A percentile compares a stretch with the other conserved stretches of the same genome.
These are phyloP conservation scores for Chelon labrosus DNA, from an alignment of 2,797 vertebrate genomes.

Conservation along the genomic window DNA sequence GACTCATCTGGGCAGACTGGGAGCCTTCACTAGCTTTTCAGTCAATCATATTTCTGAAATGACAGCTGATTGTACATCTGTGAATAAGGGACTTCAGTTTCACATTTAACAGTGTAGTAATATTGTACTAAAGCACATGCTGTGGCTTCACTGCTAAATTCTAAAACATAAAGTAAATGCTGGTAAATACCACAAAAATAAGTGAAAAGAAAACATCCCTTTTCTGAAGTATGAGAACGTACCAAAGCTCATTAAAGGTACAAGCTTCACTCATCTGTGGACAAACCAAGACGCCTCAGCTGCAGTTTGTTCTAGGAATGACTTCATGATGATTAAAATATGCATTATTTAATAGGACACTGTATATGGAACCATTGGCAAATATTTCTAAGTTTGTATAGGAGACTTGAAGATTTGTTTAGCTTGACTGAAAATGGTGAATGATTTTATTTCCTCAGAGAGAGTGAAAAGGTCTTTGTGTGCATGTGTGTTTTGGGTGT, in stretches of 20 bases:
- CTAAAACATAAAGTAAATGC: not conserved
- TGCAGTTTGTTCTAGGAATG: constrained; percentile 38
- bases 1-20: constrained; percentile 38
- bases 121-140: too few relatives aligned
- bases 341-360: constrained; percentile 67
- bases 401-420: constrained; percentile 40
- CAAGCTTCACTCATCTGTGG: not conserved
- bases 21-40: constrained; percentile 36
- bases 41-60: not conserved
- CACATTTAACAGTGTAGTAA: too few relatives aligned
- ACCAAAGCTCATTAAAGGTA: not conserved
- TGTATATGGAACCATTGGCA: constrained; percentile 29
- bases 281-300: constrained; percentile 5
- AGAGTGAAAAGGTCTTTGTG: constrained; percentile 55
- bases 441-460: constrained; percentile 46
- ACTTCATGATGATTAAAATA: constrained; percentile 55
- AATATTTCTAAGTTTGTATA: constrained; percentile 37
- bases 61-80: not conserved
- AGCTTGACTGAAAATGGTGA: constrained; percentile 35
- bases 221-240: not conserved
- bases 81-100: not conserved
- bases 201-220: not conserved
- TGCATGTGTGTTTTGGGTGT: constrained; percentile 42
- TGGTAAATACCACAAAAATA: not conserved
- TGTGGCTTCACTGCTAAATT: too few relatives aligned